phyloP scores from a whole-genome alignment of 1,140 invertebrate genomes.

The Drosophila asahinai region DNA sequence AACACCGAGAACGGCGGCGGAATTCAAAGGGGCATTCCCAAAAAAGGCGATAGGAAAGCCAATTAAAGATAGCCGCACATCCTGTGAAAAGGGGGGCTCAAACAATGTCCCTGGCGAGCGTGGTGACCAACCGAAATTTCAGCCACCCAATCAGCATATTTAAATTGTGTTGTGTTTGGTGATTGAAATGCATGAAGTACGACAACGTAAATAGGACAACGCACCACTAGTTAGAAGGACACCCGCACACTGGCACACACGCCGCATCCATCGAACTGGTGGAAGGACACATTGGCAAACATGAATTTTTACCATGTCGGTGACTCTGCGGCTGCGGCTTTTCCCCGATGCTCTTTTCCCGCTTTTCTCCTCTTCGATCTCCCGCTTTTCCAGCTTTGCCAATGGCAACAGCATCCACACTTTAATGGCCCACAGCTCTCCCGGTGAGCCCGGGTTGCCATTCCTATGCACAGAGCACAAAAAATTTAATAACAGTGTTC shows the following conservation, averaged over 20 bases:
- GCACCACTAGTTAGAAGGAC: conserved; percentile 59
- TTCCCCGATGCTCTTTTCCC: conserved; percentile 4
- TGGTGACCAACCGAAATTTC: conserved; percentile 68
- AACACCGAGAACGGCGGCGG: conserved; percentile 22
- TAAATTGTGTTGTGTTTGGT: conserved; percentile 81
- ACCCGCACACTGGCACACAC: neutral
- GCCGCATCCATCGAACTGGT: conserved; percentile 20
- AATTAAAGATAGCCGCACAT: conserved; percentile 60
- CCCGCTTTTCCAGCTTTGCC: conserved; percentile 22
- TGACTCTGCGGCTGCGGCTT: conserved; percentile 55
- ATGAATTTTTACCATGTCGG: conserved; percentile 70
- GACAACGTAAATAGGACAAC: conserved; percentile 68
- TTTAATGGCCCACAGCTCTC: conserved; percentile 57
- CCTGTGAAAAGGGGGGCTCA: neutral
- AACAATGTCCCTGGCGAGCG: conserved; percentile 38
- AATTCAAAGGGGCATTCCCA: neutral
- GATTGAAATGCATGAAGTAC: conserved; percentile 81
- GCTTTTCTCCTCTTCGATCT: conserved; percentile 12
- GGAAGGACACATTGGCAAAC: conserved; percentile 66
- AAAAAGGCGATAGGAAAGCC: conserved; percentile 54
- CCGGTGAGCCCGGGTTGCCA: conserved; percentile 1
- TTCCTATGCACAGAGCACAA: conserved; percentile 12
- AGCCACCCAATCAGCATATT: conserved; percentile 82
- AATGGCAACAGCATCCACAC: conserved; percentile 53
- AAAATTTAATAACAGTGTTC: neutral